phyloP scores from a whole-genome alignment of 1,140 invertebrate species.

The Zaprionus gabonicus region DNA sequence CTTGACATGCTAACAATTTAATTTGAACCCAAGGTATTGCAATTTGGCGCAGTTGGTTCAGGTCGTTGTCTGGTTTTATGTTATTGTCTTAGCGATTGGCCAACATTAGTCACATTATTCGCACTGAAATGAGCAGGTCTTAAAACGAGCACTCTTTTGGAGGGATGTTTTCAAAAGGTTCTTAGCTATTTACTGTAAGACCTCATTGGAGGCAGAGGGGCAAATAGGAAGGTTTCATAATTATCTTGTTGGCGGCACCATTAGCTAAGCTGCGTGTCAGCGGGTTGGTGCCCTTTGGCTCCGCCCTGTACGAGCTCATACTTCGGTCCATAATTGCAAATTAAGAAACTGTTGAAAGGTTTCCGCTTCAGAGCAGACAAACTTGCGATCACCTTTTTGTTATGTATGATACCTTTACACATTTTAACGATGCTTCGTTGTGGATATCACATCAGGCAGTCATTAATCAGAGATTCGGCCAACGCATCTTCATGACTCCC shows the following conservation, averaged over 20 bases:
- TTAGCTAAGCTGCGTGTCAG: conserved; percentile 47
- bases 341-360: conserved; percentile 27
- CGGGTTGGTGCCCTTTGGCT: conserved; percentile 30
- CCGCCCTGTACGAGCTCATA: not conserved
- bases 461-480: conserved; percentile 37
- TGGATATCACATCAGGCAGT: conserved; percentile 5
- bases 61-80: conserved; percentile 21
- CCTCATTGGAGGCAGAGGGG: not conserved
- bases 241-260: conserved; percentile 54
- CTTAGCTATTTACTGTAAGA: not conserved
- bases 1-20: conserved; percentile 80
- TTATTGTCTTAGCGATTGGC: conserved; percentile 22
- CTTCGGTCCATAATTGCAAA: conserved; percentile 15
- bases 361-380: conserved; percentile 27
- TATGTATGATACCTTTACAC: conserved; percentile 30
- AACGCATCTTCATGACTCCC: conserved; percentile 29
- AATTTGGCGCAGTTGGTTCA: conserved; percentile 48
- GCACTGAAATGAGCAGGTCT: not conserved
- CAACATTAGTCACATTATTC: conserved; percentile 26
- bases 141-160: not conserved
- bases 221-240: conserved; percentile 35
- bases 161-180: conserved; percentile 15
- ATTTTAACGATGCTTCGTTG: not conserved
- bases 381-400: conserved; percentile 5
- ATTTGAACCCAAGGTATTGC: conserved; percentile 72